A percentile compares a stretch with the other conserved stretches of the same genome.
These are phyloP conservation scores for Epistrophe eligans DNA, from an alignment of 2,888 invertebrate genomes.

Conservation along the genomic window DNA sequence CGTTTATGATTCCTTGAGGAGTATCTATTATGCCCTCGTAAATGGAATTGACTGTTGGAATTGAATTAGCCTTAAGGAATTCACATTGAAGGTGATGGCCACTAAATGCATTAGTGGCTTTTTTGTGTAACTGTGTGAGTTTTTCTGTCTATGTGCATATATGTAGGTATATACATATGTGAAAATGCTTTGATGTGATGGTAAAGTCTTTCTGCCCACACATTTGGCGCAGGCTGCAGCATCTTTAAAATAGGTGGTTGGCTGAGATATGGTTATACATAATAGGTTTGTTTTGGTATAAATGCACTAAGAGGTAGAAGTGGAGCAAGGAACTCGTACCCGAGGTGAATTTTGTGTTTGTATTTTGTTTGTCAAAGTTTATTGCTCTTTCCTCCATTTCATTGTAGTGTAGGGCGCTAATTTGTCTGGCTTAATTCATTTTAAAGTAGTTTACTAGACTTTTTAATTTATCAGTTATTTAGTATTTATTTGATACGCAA, in stretches of 20 bases:
- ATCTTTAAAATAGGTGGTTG: slow-evolving; percentile 24
- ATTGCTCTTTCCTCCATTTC: slow-evolving; percentile 43
- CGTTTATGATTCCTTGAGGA: slow-evolving; percentile 40
- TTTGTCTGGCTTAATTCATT: background rate
- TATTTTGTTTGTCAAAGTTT: slow-evolving; percentile 44
- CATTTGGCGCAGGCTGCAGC: slow-evolving; percentile 22
- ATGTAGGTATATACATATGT: no score
- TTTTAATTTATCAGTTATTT: background rate
- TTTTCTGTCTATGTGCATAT: slow-evolving; percentile 48
- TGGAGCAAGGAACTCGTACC: slow-evolving; percentile 68
- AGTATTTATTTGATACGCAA: background rate
- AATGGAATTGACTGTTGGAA: slow-evolving; percentile 57
- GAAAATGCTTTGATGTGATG: background rate
- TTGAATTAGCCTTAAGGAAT: slow-evolving; percentile 58
- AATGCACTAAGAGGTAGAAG: slow-evolving; percentile 48
- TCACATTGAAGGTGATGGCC: slow-evolving; percentile 74
- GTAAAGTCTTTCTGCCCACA: slow-evolving; percentile 64
- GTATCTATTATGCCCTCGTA: slow-evolving; percentile 46
- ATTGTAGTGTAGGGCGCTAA: background rate
- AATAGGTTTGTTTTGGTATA: slow-evolving; percentile 41
- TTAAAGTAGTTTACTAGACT: background rate
- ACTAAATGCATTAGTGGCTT: slow-evolving; percentile 53
- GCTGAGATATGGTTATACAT: background rate
- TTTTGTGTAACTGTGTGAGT: slow-evolving; percentile 28
- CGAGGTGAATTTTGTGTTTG: slow-evolving; percentile 64